A percentile compares a stretch with the other conserved stretches of the same genome.
Evolutionary conservation across 2,113 vertebrate genomes (phyloP).

Genomic region (Poeciliopsis prolifica): DNA sequence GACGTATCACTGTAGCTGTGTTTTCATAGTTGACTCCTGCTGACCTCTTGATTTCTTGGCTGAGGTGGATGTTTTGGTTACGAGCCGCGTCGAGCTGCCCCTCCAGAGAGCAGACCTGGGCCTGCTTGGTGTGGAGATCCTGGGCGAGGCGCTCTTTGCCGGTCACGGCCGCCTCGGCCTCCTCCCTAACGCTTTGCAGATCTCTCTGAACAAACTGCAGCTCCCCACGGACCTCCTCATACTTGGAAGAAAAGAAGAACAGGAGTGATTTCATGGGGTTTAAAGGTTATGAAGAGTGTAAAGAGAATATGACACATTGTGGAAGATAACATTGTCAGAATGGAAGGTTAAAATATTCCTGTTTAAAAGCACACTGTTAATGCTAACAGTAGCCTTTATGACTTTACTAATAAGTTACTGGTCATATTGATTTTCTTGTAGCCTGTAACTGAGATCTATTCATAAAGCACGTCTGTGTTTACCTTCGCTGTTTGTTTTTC

Average conservation of each 20-base stretch:
- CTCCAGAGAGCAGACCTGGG: constrained; percentile 78
- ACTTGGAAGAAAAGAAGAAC: constrained; percentile 31
- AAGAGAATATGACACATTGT: no score
- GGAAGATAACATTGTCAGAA: background rate
- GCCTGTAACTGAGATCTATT: no score
- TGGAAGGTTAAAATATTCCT: background rate
- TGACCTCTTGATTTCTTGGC: constrained; percentile 81
- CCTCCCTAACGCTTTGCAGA: constrained; percentile 68
- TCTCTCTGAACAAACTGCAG: constrained; percentile 71
- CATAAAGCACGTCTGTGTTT: background rate
- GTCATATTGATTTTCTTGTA: background rate
- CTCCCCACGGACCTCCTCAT: constrained; percentile 76
- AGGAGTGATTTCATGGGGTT: no score
- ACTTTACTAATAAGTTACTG: background rate
- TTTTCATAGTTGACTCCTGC: background rate
- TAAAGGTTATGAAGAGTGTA: no score
- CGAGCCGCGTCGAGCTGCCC: constrained; percentile 78
- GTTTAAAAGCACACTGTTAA: background rate
- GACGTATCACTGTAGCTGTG: no score
- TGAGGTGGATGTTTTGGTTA: constrained; percentile 71
- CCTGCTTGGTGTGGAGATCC: constrained; percentile 80
- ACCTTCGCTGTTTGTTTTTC: constrained; percentile 83
- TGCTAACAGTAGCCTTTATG: background rate
- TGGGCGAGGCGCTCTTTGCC: constrained; percentile 69
- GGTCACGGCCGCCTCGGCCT: constrained; percentile 50